Evolutionary conservation across 2,888 invertebrate species (phyloP).

Genomic region (Schizaphis graminum): DNA sequence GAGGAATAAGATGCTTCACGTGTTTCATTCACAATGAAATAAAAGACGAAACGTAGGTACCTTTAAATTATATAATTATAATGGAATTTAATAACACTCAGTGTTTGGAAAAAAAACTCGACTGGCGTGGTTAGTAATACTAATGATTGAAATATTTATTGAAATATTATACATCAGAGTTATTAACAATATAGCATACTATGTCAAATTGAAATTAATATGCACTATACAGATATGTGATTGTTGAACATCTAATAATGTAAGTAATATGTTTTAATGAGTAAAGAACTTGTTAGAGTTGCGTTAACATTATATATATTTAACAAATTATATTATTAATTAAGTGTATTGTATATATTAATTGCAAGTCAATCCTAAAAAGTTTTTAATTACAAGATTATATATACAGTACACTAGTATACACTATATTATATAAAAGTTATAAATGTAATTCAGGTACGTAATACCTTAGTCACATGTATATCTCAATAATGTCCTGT

Average conservation of each 20-base stretch:
- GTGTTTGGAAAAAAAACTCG: background rate
- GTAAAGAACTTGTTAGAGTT: background rate
- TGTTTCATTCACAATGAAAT: background rate
- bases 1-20: background rate
- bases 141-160: background rate
- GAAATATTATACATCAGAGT: background rate
- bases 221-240: background rate
- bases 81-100: background rate
- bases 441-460: background rate
- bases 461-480: background rate
- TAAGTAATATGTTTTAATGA: background rate
- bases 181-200: no score
- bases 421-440: background rate
- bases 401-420: no score
- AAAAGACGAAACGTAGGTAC: background rate
- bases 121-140: background rate
- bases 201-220: background rate
- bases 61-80: background rate
- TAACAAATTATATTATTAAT: background rate
- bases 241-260: background rate
- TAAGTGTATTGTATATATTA: background rate
- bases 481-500: background rate
- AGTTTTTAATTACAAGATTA: background rate
- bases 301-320: background rate
- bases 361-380: background rate